phyloP scores from a whole-genome alignment of 1,140 invertebrate genomes.

The Acyrthosiphon pisum region DNA sequence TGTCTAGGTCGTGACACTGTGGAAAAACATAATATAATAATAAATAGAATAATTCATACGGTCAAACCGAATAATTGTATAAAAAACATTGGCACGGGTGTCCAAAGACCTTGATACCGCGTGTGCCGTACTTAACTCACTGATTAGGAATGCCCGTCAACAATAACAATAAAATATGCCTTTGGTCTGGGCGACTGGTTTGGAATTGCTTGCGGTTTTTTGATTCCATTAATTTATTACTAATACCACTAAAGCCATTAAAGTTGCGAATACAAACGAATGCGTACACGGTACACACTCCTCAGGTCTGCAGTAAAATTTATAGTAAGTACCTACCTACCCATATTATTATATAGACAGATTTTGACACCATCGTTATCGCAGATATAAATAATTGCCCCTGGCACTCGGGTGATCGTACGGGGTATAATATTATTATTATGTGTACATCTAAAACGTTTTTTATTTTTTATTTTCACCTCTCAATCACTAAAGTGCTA shows the following conservation, averaged over 20 bases:
- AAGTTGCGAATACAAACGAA: background rate
- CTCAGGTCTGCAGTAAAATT: background rate
- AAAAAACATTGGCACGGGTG: background rate
- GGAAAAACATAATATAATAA: background rate
- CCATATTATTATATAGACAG: background rate
- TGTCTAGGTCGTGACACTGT: slow-evolving; percentile 5
- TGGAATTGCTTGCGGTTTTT: slow-evolving; percentile 4
- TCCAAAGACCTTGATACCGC: background rate
- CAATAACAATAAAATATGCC: background rate
- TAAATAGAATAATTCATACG: background rate
- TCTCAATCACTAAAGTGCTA: background rate
- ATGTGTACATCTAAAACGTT: background rate
- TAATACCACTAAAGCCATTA: slow-evolving; percentile 31
- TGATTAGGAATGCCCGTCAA: slow-evolving; percentile 29
- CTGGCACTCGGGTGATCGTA: background rate
- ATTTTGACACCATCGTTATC: background rate
- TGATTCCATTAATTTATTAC: slow-evolving; percentile 41
- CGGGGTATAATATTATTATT: too few species aligned
- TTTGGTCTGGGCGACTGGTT: slow-evolving; percentile 26
- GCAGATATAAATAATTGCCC: background rate
- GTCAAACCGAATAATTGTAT: background rate
- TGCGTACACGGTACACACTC: background rate
- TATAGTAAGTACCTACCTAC: background rate
- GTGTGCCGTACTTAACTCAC: slow-evolving; percentile 28
- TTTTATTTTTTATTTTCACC: background rate